Evolutionary conservation across 2,888 invertebrate species (phyloP), one percentile per base, ranked within the genome.

Genomic region (Monoplex corrugatus): DNA sequence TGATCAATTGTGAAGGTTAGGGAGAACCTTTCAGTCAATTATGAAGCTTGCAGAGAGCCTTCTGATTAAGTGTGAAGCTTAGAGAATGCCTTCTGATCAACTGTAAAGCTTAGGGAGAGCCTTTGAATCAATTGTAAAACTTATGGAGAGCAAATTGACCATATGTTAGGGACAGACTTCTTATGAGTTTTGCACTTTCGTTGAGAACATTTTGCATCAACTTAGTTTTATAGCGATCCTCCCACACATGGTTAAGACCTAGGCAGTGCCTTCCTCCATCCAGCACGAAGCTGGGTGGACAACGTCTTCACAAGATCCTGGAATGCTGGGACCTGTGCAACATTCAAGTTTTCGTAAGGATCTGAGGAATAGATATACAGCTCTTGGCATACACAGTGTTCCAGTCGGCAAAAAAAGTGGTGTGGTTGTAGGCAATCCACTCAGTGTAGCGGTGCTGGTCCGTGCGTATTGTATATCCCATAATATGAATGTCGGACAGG

Each of bases 401-500:
- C 98, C 98, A 98, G 95, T 98, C 97, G 91, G 97, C 96, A 78
- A 91, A 94, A 96, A 96, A 97, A 97, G 92, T 96, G 95, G 87
- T 96, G 96, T 89, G 97, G 96, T 97, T 97, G 96, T 98, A 98
- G 80, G 96, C 96, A 63, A 98, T 96, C 98, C 98, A 98, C 95
- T 98, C 97, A 0, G 98, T 98, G 95, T 98, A 98, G 89, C 98
- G 97, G 95, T 97, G 98, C 89, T 96, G 95, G 87, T 96, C 95
- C 8, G 98, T 98, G 95, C 97, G 97, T 92, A 98, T 96, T 28
- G 98, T 97, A 95, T 98, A 98, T 0, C 98, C 98, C 98, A 98
- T 98, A 90, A 98, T 97, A 94, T 97, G 97, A 78, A 98, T 98
- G 88, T 98, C 96, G 88, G 97, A 97, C 38, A 98, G 95, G 85